These are phyloP conservation scores for Platyrinchus mystaceus DNA, from an alignment of 2,797 vertebrate genomes.

Conservation along the genomic window DNA sequence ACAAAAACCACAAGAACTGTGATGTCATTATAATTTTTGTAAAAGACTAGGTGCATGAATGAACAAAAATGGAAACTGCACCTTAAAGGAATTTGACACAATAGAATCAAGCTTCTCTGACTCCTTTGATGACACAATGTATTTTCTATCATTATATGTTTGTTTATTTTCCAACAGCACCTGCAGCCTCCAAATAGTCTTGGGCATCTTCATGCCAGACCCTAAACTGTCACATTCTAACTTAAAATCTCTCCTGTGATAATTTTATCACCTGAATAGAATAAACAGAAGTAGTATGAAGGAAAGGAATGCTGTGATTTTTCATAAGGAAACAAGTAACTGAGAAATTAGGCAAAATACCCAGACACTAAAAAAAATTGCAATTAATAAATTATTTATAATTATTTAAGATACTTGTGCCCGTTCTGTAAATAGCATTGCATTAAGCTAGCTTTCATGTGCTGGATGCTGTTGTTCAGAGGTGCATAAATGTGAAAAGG, in stretches of 20 bases:
- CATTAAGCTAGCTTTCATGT: neutral
- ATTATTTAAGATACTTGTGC: neutral
- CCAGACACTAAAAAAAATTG: neutral
- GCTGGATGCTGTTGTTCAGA: neutral
- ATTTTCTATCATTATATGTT: neutral
- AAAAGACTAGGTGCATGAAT: neutral
- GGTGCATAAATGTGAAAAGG: neutral
- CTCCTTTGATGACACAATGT: neutral
- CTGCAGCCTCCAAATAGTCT: neutral
- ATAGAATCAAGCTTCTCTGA: neutral
- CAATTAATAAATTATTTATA: neutral
- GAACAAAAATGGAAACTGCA: neutral
- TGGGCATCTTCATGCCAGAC: neutral
- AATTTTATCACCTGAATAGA: neutral
- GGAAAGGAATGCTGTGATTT: neutral
- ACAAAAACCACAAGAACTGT: constrained; percentile 36
- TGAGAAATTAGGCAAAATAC: neutral
- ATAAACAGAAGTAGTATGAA: neutral
- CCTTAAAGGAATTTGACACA: neutral
- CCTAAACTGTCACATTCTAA: neutral
- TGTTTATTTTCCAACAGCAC: neutral
- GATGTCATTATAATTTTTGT: neutral
- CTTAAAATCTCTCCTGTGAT: neutral
- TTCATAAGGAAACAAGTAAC: neutral
- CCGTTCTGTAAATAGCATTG: neutral